These are phyloP conservation scores for Danaus plexippus DNA, from an alignment of 1,140 invertebrate species.

Conservation along the genomic window DNA sequence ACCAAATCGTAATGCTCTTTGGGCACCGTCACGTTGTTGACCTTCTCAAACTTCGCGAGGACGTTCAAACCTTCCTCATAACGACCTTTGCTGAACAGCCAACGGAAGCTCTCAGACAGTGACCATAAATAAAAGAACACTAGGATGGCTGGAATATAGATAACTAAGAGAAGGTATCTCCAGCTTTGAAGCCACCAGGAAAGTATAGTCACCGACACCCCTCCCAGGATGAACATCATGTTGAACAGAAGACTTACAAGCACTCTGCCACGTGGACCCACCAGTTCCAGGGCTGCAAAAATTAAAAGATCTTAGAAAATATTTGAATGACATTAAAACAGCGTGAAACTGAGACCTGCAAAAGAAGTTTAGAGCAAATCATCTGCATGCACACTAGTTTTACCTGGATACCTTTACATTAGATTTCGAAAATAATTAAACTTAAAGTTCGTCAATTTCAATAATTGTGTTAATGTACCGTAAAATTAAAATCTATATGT, in stretches of 20 bases:
- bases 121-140: conserved; percentile 76
- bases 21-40: conserved; percentile 76
- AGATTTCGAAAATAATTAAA: too few species aligned
- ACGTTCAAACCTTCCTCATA: conserved; percentile 77
- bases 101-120: conserved; percentile 78
- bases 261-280: conserved; percentile 80
- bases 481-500: too few species aligned
- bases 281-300: conserved; percentile 76
- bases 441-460: too few species aligned
- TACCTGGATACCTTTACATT: too few species aligned
- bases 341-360: too few species aligned
- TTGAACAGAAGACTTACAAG: conserved; percentile 80
- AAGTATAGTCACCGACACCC: conserved; percentile 76
- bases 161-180: conserved; percentile 77
- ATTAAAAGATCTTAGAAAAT: conserved; percentile 3
- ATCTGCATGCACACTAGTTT: too few species aligned
- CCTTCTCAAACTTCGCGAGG: conserved; percentile 74
- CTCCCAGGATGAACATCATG: conserved; percentile 81
- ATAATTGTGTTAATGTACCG: too few species aligned
- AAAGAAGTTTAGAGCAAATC: too few species aligned
- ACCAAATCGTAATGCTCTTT: conserved; percentile 69
- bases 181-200: conserved; percentile 81
- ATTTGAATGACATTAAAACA: too few species aligned
- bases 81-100: conserved; percentile 82
- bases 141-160: conserved; percentile 78